These are phyloP conservation scores for Oreochromis niloticus DNA, from an alignment of 2,113 vertebrate species.

Conservation along the genomic window DNA sequence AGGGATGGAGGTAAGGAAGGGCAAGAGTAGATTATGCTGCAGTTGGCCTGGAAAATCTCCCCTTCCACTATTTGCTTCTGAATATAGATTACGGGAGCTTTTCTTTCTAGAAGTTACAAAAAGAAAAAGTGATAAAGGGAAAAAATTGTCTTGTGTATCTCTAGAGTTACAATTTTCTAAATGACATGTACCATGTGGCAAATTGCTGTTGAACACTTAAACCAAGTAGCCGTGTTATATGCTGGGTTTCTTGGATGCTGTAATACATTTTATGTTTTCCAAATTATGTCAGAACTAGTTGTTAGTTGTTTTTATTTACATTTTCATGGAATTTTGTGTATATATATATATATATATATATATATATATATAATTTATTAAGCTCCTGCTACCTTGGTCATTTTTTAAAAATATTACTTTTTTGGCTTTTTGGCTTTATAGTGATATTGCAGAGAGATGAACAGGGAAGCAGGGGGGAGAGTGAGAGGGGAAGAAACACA, in stretches of 20 bases:
- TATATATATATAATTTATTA: neutral
- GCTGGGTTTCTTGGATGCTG: neutral
- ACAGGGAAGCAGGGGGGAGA: neutral
- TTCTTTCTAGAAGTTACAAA: slow-evolving; percentile 8
- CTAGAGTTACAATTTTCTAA: neutral
- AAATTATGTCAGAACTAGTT: neutral
- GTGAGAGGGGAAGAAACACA: neutral
- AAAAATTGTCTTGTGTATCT: neutral
- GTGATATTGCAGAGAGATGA: neutral
- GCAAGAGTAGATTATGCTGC: slow-evolving; percentile 25
- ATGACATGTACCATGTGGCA: neutral
- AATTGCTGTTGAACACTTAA: neutral
- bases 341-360: neutral
- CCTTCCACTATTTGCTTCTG: neutral
- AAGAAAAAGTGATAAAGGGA: neutral
- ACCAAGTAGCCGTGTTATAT: neutral
- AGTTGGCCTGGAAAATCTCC: neutral
- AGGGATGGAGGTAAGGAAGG: slow-evolving; percentile 23
- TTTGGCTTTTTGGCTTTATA: neutral
- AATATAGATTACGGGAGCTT: neutral
- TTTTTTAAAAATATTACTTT: neutral
- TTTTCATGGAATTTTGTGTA: rapidly evolving
- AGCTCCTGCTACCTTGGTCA: neutral
- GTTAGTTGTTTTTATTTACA: neutral
- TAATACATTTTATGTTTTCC: neutral